Percentiles rank a stretch among this genome's conserved stretches.
These are phyloP conservation scores for Thymallus thymallus DNA, from an alignment of 2,113 vertebrate genomes.

Conservation along the genomic window DNA sequence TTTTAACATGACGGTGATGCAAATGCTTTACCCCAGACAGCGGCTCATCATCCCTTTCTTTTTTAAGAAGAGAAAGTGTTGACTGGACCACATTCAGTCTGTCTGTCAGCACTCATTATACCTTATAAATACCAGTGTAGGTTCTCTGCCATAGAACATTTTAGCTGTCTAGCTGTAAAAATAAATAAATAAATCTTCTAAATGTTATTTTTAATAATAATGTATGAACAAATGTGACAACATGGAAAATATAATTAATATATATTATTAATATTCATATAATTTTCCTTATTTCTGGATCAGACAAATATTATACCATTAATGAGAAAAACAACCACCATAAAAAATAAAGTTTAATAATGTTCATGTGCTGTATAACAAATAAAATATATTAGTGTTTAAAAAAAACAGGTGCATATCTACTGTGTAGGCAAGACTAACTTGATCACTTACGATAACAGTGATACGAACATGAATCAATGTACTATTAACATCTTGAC, in stretches of 20 bases:
- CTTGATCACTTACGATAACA: constrained; percentile 63
- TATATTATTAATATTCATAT: too few species aligned
- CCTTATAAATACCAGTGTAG: neutral
- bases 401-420: constrained; percentile 84
- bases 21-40: constrained; percentile 46
- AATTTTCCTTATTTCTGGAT: too few species aligned
- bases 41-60: constrained; percentile 43
- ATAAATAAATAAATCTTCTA: too few species aligned
- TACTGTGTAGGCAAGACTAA: constrained; percentile 56
- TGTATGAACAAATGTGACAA: too few species aligned
- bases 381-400: constrained; percentile 97
- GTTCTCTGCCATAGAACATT: neutral
- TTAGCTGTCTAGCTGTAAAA: neutral
- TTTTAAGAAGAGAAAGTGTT: neutral
- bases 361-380: constrained; percentile 86
- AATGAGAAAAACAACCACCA: constrained; percentile 39
- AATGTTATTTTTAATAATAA: too few species aligned
- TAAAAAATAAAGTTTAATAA: constrained; percentile 86
- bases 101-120: neutral
- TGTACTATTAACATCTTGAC: neutral
- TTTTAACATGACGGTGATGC: constrained; percentile 72
- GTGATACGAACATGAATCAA: constrained; percentile 45
- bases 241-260: too few species aligned
- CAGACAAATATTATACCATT: neutral
- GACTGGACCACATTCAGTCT: neutral